Evolutionary conservation across 2,797 vertebrate genomes (phyloP), one percentile per base, ranked within the genome.

Genomic region (Mormyrops attenuatus): DNA sequence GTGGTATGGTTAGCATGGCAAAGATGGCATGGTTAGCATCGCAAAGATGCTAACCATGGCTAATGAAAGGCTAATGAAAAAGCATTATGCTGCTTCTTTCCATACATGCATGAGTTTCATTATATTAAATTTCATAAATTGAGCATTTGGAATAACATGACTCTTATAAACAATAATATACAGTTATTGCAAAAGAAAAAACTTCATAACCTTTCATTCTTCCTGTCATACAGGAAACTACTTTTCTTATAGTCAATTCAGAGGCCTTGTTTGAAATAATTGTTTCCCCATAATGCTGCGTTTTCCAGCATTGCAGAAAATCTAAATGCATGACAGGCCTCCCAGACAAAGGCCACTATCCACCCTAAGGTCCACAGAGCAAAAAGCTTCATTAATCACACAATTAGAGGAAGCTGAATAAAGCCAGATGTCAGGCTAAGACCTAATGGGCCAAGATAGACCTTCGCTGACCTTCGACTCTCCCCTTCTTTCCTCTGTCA

Each of bases 371-470:
- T 92, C 91, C 89, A 88, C 85, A 91, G 85, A 91, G 66, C 85
- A 85, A 91, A 86, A 80, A 91, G 69, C 90, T 92, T 93, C 90
- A 92, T 93, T 92, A 90, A 85, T 91, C 73, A 89, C 90, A 73
- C 53, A 92, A 91, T 93, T 92, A 91, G 77, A 88, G 53, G 73
- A 77, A 88, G 92, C 91, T 90, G 0, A 91, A 92, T 91, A 82
- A 84, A 60, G 77, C 22, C 15, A 41, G 17, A 60, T 63, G 73
- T 52, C n/a, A 66, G 41, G 82, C 41, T 34, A 11, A 30, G 15
- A 55, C 17, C 34, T 41, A 47, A 44, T 55, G 86, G 66, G 90
- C 86, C 88, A 20, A 90, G 13, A 63, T 49, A 38, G 73, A 50
- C 26, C 11, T 13, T 69, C 11, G 3, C 26, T 69, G 30, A 69